Evolutionary conservation across 2,113 vertebrate genomes (phyloP), one percentile per base, ranked within the genome.

Genomic region (Petroica traversi): DNA sequence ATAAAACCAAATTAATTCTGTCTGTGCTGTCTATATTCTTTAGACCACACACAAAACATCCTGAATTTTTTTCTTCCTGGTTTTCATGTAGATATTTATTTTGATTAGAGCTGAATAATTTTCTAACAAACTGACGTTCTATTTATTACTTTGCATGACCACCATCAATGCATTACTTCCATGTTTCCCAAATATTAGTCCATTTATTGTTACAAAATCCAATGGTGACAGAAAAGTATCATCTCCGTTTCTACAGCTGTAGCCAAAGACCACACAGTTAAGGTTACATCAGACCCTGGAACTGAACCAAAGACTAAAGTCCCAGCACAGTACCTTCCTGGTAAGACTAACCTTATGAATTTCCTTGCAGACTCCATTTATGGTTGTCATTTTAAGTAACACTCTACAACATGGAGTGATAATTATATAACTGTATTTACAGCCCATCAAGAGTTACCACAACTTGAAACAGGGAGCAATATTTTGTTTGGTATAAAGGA

Each of bases 181-280:
- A 20, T 29, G 18, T 68, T 95, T 76, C 49, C 38, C 41, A 88
- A 90, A 69, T 12, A 40, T 64, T 64, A 83, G 40, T 36, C 19
- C 15, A 77, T 74, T 93, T 93, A 71, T 75, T 89, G 38, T 94
- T 88, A 64, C 23, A 82, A 92, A 94, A 78, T 63, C 41, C 46
- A 26, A 24, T 8, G 8, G n/a, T 73, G 58, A 76, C 31, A 73
- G 57, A 69, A 76, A 76, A 69, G 29, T 41, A 69, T 69, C 54
- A 76, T 89, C 34, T 80, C 55, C 0, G 0, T 64, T 86, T 84
- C 67, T 52, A 33, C 63, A 91, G 55, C 8, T 80, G 51, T 49
- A 33, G 36, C 55, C 63, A 49, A 86, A 92, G 63, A 91, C 49
- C 58, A 77, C 55, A 91, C 33, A 64, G 41, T 88, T 41, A 48